Evolutionary conservation across 2,113 vertebrate genomes (phyloP).

Genomic region (Prochilodus magdalenae): DNA sequence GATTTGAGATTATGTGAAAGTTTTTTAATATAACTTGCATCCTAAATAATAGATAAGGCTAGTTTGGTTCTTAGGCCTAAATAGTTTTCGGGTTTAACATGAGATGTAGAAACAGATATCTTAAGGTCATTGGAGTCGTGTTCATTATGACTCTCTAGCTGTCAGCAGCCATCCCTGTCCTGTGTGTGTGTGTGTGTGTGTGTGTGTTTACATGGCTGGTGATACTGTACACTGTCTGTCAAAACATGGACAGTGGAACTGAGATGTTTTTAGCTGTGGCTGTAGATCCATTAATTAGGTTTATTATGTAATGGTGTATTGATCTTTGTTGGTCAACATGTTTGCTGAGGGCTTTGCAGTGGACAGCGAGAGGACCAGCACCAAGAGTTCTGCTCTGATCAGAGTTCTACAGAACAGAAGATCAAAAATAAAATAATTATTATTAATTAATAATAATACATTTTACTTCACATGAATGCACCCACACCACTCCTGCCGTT

Average conservation of each 20-base stretch:
- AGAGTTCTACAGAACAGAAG: not conserved
- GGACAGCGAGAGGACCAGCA: conserved; percentile 12
- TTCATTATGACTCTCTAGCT: conserved; percentile 2
- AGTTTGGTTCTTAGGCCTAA: not conserved
- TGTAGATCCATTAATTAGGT: conserved; percentile 51
- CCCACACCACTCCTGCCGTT: too few relatives aligned
- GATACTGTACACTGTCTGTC: conserved; percentile 17
- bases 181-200: conserved; percentile 24
- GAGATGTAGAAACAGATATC: not conserved
- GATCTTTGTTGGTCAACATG: conserved; percentile 54
- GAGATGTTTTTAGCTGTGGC: conserved; percentile 31
- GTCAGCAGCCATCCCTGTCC: not conserved
- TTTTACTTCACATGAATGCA: too few relatives aligned
- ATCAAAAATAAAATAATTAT: not conserved
- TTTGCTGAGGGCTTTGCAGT: conserved; percentile 13
- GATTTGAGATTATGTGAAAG: too few relatives aligned
- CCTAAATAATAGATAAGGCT: not conserved
- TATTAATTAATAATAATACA: too few relatives aligned
- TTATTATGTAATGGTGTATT: conserved; percentile 52
- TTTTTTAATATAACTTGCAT: not conserved
- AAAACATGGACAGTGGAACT: conserved; percentile 34
- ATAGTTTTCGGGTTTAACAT: not conserved
- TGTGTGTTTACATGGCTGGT: conserved; percentile 19
- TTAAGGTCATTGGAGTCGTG: not conserved
- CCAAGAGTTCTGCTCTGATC: not conserved